Evolutionary conservation across 2,888 invertebrate genomes (phyloP), one percentile per base, ranked within the genome.

Genomic region (Patella depressa): DNA sequence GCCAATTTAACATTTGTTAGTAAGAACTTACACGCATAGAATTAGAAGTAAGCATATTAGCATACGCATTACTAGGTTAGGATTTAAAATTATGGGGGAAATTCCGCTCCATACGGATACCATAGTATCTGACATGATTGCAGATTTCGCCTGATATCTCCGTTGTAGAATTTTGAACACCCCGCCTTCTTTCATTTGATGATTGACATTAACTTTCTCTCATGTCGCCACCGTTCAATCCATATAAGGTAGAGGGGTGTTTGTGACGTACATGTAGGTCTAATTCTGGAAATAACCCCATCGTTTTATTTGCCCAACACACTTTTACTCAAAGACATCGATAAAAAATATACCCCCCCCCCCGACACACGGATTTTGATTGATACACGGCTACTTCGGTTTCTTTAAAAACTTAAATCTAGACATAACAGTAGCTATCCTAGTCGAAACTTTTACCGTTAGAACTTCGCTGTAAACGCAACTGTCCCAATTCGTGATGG

Each of bases 401-500:
- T 45, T 45, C 45, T 45, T 45, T 9, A 45, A 9, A 45, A 45
- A 45, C 9, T 9, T 45, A 45, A 45, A 7, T 45, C 45, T 7
- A 45, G 45, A 7, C 0, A 45, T 45, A 45, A 45, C 45, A 45
- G 9, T 7, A 65, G 24, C 24, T 65, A 65, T 65, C 14, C 29
- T 19, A 14, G 59, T 65, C 65, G 17, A 65, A 65, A 65, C 59
- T 54, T 53, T 72, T 65, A 54, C 57, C 71, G 70, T 24, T 53
- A 59, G 19, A 53, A 24, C 53, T 65, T n/a, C 69, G 65, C 71
- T 75, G 78, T 74, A 72, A 74, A 74, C 59, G 24, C 24, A 74
- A 74, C 69, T 78, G 78, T 78, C 78, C 78, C 75, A 78, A 75
- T 74, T 78, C 72, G n/a, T 65, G 78, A 78, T 74, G 74, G 74